Percentiles rank a stretch among this genome's conserved stretches.
Conservation (phyloP, 1,140 invertebrate species). For the Drosophila kohkoa region DNA sequence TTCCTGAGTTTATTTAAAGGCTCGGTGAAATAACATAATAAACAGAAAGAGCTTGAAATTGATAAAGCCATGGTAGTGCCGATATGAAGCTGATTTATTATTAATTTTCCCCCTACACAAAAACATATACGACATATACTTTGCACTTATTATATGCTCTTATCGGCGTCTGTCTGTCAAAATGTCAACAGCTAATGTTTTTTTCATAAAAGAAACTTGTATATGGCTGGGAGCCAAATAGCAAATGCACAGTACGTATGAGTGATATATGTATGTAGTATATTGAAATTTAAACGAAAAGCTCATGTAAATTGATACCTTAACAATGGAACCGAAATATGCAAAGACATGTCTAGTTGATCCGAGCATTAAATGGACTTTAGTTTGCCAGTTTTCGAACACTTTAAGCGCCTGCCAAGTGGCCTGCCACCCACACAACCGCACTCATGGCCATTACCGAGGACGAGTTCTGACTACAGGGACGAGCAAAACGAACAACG, state of each 20-base stretch:
- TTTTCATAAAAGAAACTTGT: conserved; percentile 30
- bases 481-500: conserved; percentile 1
- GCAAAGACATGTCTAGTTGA: conserved; percentile 30
- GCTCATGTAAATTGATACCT: conserved; percentile 65
- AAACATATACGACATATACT: conserved; percentile 1
- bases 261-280: conserved; percentile 48
- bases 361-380: conserved; percentile 39
- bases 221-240: conserved; percentile 38
- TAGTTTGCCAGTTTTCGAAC: conserved; percentile 4
- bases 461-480: not conserved
- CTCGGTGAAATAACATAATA: not conserved
- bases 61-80: conserved; percentile 20
- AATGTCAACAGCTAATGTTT: conserved; percentile 54
- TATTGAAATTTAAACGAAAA: conserved; percentile 42
- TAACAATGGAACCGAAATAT: conserved; percentile 35
- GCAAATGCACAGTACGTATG: conserved; percentile 43
- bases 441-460: not conserved
- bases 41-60: conserved; percentile 22
- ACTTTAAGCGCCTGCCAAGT: conserved; percentile 25
- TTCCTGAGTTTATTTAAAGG: conserved; percentile 31
- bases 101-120: conserved; percentile 26
- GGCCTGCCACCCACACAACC: conserved; percentile 19
- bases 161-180: conserved; percentile 50
- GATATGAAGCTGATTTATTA: conserved; percentile 34
- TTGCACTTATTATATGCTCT: conserved; percentile 20